Evolutionary conservation across 2,888 invertebrate species (phyloP), one percentile per base, ranked within the genome.

Genomic region (Beris chalybata): DNA sequence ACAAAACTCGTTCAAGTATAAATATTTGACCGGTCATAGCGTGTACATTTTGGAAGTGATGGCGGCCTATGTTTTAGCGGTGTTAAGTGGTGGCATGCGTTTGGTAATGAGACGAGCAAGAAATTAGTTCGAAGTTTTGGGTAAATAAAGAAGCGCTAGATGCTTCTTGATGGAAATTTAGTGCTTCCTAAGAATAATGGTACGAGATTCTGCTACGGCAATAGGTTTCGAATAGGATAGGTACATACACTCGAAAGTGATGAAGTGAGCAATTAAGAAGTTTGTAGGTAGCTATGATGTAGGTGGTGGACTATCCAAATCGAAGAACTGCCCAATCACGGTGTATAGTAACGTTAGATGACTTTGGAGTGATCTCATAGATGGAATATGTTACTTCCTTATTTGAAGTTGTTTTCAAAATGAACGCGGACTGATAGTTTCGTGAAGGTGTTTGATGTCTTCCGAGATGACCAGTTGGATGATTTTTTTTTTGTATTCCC

Each of bases 11-110:
- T 50, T 59, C 50, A 47, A 61, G 61, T 47, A 52, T 50, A 52
- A 61, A 61, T 61, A 47, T 61, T 61, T 61, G 61, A 61, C 61
- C 61, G 61, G 61, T 61, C 61, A 61, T 59, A 59, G 61, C 38
- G 61, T 52, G 50, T 61, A 52, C 38, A 61, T 52, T 12, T 11
- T 43, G 56, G 22, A 15, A 47, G 45, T 13, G 52, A 50, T 52
- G 61, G 61, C 50, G 61, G 61, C 31, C 52, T 32, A 22, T 32
- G 61, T 50, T 61, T 58, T 58, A 52, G 50, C 61, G 38, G 22
- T 43, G 30, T 52, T 61, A 61, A 61, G 61, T 61, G 61, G 52
- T 61, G 61, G 61, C 61, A 61, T 61, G 61, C 61, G 61, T 61
- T 50, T 61, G 61, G 61, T 52, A 52, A 52, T 61, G 61, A 61